phyloP scores from a whole-genome alignment of 2,797 vertebrate genomes.

The Cossypha dichroa region DNA sequence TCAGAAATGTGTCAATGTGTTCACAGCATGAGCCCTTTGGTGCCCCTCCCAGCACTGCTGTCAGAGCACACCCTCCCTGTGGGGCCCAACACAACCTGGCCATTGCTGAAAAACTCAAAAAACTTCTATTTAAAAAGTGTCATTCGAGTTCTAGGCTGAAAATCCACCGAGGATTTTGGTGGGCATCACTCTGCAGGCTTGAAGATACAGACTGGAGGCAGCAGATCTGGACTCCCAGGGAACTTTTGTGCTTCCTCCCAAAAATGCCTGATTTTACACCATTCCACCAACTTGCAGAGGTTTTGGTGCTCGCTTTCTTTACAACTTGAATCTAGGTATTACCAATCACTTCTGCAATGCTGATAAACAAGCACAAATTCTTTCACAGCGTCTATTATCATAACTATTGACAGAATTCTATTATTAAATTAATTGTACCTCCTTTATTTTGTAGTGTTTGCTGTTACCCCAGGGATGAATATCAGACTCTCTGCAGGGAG shows the following conservation, averaged over 20 bases:
- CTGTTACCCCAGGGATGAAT: not conserved
- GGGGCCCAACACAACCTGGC: not conserved
- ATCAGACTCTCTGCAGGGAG: not conserved
- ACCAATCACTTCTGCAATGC: not conserved
- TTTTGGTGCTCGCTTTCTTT: not conserved
- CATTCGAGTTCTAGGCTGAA: not conserved
- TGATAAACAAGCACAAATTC: not conserved
- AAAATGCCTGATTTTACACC: not conserved
- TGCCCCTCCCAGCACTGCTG: not conserved
- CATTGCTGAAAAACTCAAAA: not conserved
- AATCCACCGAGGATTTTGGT: not conserved
- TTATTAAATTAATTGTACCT: not conserved
- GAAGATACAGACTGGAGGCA: not conserved
- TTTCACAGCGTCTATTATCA: not conserved
- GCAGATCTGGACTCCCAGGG: not conserved
- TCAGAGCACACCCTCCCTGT: accelerated
- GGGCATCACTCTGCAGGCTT: not conserved
- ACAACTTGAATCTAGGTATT: not conserved
- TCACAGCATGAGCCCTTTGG: not conserved
- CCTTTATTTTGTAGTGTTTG: not conserved
- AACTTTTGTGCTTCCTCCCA: not conserved
- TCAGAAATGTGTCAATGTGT: not conserved
- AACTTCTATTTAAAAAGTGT: not conserved
- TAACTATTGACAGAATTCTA: not conserved
- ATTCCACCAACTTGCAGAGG: not conserved